These are phyloP conservation scores for Adela reaumurella DNA, from an alignment of 2,888 invertebrate genomes.

Conservation along the genomic window DNA sequence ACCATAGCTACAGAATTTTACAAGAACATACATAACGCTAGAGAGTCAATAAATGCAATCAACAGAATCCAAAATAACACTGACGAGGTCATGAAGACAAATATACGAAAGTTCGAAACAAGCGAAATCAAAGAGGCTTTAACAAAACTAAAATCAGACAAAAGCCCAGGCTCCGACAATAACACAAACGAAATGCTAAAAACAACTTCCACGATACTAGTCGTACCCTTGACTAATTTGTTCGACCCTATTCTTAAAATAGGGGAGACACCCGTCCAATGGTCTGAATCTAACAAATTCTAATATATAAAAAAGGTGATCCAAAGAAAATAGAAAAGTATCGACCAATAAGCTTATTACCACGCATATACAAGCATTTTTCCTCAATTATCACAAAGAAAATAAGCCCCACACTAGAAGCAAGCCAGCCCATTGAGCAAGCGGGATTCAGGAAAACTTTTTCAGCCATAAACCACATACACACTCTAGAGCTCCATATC, in stretches of 20 bases:
- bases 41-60: conserved; percentile 1
- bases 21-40: conserved; percentile 7
- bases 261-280: conserved; percentile 3
- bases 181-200: conserved; percentile 5
- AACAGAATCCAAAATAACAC: conserved; percentile 1
- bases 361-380: not conserved
- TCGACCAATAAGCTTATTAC: not conserved
- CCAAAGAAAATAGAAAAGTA: not conserved
- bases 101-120: not conserved
- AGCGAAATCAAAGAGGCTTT: conserved; percentile 3
- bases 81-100: not conserved
- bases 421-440: conserved; percentile 7
- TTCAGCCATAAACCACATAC: not conserved
- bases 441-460: conserved; percentile 2
- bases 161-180: conserved; percentile 6
- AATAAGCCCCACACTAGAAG: conserved; percentile 2
- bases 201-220: not conserved
- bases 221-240: not conserved
- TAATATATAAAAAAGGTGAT: not conserved
- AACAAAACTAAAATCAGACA: conserved; percentile 4
- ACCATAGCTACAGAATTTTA: conserved; percentile 8
- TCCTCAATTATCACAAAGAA: not conserved
- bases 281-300: conserved; percentile 2
- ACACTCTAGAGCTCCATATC: conserved; percentile 3
- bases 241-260: conserved; percentile 3